Percentiles rank a stretch among this genome's conserved stretches.
phyloP scores from a whole-genome alignment of 2,113 vertebrate genomes.

The Larimichthys polyactis region DNA sequence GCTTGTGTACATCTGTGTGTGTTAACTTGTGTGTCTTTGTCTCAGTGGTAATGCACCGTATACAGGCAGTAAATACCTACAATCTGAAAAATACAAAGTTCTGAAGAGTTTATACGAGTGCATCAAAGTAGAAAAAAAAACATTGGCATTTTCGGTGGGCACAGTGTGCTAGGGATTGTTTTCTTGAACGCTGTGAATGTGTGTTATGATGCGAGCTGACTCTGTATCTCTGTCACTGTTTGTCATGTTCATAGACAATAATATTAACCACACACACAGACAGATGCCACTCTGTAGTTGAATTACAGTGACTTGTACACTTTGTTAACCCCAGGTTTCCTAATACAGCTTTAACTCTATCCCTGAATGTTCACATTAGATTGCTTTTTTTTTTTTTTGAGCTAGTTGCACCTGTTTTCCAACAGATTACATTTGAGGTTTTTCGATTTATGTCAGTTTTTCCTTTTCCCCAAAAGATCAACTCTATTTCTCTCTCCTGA shows the following conservation, averaged over 20 bases:
- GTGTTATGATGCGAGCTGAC: conserved; percentile 9
- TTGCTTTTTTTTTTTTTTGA: conserved; percentile 11
- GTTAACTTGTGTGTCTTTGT: conserved; percentile 1
- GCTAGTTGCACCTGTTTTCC: conserved; percentile 32
- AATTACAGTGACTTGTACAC: conserved; percentile 33
- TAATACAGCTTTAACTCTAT: conserved; percentile 15
- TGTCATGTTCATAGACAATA: conserved; percentile 9
- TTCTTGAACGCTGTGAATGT: conserved; percentile 32
- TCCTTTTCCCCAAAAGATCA: background rate
- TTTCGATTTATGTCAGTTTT: conserved; percentile 5
- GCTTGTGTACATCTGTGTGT: background rate
- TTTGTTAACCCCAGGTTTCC: conserved; percentile 22
- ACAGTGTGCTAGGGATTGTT: background rate
- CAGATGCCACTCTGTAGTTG: background rate
- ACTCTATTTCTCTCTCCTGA: conserved; percentile 1
- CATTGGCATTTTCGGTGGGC: conserved; percentile 4
- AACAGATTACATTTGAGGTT: conserved; percentile 1
- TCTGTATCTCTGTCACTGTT: conserved; percentile 11
- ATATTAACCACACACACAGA: conserved; percentile 7
- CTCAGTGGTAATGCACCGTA: background rate
- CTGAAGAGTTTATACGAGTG: background rate
- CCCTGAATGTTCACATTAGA: conserved; percentile 20
- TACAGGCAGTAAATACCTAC: background rate
- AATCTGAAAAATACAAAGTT: background rate
- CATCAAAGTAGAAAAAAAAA: background rate